Conservation (phyloP, 2,113 vertebrate genomes). For the Podocnemis expansa region DNA sequence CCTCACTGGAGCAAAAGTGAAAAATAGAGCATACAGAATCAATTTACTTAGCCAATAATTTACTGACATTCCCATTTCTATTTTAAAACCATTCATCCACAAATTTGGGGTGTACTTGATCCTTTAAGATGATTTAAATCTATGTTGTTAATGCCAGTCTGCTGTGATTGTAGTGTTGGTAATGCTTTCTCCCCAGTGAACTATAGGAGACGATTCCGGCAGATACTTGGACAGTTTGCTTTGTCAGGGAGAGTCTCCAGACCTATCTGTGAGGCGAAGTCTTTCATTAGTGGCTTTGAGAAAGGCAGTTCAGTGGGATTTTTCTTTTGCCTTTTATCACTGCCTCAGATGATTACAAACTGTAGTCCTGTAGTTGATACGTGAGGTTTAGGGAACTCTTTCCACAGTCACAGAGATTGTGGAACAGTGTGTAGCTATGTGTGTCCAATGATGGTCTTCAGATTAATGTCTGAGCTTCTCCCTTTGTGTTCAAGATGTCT, state of each 20-base stretch:
- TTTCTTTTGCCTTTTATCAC: neutral
- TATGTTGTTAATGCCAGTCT: constrained; percentile 12
- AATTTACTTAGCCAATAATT: constrained; percentile 53
- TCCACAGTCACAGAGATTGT: neutral
- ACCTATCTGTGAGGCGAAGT: neutral
- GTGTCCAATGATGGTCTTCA: neutral
- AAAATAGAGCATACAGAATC: constrained; percentile 48
- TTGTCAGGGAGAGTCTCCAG: neutral
- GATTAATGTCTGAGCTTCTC: neutral
- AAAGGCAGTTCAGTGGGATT: neutral
- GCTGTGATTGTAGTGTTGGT: neutral
- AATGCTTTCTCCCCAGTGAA: neutral
- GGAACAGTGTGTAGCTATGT: neutral
- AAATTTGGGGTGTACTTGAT: constrained; percentile 21
- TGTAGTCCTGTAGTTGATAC: neutral
- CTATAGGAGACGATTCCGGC: neutral
- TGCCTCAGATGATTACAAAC: neutral
- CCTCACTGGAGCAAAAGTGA: constrained; percentile 50
- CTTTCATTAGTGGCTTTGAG: neutral
- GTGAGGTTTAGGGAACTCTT: neutral
- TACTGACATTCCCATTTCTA: constrained; percentile 54
- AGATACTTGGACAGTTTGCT: neutral
- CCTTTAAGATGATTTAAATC: constrained; percentile 4
- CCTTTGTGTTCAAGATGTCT: neutral
- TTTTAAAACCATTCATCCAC: constrained; percentile 28